These are phyloP conservation scores for Oryzias curvinotus DNA, from an alignment of 2,113 vertebrate genomes.

Conservation along the genomic window DNA sequence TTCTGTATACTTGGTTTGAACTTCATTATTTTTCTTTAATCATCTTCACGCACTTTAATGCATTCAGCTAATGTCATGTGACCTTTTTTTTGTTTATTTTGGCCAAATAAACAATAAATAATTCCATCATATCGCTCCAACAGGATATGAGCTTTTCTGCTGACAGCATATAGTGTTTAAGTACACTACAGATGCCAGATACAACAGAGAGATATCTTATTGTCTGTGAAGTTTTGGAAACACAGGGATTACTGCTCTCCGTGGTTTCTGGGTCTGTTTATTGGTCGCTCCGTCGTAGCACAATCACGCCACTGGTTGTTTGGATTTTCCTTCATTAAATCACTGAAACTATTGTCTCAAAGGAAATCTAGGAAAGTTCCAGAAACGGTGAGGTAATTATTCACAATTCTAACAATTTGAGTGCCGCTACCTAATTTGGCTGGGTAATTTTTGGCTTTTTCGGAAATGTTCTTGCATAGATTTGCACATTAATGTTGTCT, in stretches of 20 bases:
- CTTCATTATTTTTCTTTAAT: too few relatives aligned
- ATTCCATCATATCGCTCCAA: neutral
- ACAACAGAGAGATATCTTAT: slow-evolving; percentile 13
- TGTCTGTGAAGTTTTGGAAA: slow-evolving; percentile 1
- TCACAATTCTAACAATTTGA: slow-evolving; percentile 99
- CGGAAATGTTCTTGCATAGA: slow-evolving; percentile 94
- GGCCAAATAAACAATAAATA: neutral
- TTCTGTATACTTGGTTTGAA: too few relatives aligned
- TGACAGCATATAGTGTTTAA: neutral
- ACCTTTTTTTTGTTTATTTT: too few relatives aligned
- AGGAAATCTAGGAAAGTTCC: slow-evolving; percentile 92
- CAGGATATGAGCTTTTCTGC: neutral
- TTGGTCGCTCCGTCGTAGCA: slow-evolving; percentile 22
- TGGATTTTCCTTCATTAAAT: slow-evolving; percentile 60
- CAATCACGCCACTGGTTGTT: slow-evolving; percentile 40
- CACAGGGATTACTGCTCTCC: slow-evolving; percentile 2
- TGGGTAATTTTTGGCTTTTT: slow-evolving; percentile 75
- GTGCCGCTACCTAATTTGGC: slow-evolving; percentile 86
- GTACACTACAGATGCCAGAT: neutral
- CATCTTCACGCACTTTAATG: too few relatives aligned
- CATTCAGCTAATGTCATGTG: too few relatives aligned
- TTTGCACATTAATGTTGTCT: slow-evolving; percentile 99
- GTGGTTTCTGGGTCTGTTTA: slow-evolving; percentile 11
- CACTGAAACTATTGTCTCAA: slow-evolving; percentile 92
- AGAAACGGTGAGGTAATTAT: slow-evolving; percentile 96